Evolutionary conservation across 2,797 vertebrate genomes (phyloP).

Genomic region (Gambusia yucatana): DNA sequence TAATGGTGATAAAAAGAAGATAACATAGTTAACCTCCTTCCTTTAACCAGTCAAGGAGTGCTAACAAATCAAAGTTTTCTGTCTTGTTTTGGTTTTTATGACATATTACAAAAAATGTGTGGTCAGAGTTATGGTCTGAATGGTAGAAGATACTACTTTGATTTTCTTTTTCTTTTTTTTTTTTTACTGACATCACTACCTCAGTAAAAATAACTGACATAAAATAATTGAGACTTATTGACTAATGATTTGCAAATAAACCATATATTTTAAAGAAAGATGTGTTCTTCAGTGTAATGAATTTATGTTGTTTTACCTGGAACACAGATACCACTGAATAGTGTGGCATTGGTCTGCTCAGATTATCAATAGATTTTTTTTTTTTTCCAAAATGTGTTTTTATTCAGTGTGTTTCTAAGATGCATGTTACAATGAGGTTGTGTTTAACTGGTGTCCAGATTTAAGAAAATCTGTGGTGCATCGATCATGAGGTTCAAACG

Average conservation of each 20-base stretch:
- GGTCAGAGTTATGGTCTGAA: not conserved
- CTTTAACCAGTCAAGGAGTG: too few relatives aligned
- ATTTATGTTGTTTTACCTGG: conserved; percentile 11
- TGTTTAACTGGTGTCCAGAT: conserved; percentile 60
- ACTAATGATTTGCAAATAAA: not conserved
- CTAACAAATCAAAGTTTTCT: too few relatives aligned
- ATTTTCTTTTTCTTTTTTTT: not conserved
- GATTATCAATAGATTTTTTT: conserved; percentile 3
- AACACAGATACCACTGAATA: conserved; percentile 1
- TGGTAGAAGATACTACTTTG: too few relatives aligned
- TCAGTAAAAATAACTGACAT: not conserved
- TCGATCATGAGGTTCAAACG: conserved; percentile 22
- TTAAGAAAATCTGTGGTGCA: conserved; percentile 33
- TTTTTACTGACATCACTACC: not conserved
- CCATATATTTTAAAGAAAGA: conserved; percentile 6
- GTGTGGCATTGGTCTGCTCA: not conserved
- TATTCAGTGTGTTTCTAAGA: not conserved
- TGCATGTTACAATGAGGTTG: conserved; percentile 60
- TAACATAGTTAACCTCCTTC: too few relatives aligned
- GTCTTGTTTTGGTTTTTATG: too few relatives aligned
- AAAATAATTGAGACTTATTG: not conserved
- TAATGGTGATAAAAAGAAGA: too few relatives aligned
- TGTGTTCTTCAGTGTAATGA: not conserved
- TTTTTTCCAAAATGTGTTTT: not conserved
- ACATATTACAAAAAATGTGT: too few relatives aligned